Conservation (phyloP, 2,888 invertebrate species). For the Psylliodes chrysocephalus region DNA sequence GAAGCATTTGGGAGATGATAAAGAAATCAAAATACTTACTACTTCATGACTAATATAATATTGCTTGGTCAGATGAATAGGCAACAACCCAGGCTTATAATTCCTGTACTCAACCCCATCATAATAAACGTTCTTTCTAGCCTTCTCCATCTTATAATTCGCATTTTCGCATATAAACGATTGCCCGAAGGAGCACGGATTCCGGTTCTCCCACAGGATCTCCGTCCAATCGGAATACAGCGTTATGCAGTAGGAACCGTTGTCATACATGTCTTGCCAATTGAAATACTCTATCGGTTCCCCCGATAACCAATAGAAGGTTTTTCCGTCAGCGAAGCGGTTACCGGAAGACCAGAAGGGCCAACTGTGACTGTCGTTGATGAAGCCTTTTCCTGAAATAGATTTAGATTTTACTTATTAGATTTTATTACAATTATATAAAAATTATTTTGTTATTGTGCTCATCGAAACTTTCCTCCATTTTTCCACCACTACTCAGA, state of each 20-base stretch:
- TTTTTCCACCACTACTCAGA: too few relatives aligned
- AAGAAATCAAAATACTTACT: neutral
- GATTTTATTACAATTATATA: neutral
- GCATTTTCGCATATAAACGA: slow-evolving; percentile 6
- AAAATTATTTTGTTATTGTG: too few relatives aligned
- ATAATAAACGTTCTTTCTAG: slow-evolving; percentile 3
- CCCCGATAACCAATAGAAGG: slow-evolving; percentile 18
- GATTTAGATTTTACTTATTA: neutral
- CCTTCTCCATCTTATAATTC: neutral
- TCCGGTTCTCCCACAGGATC: slow-evolving; percentile 5
- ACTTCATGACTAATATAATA: slow-evolving; percentile 13
- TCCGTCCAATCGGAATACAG: slow-evolving; percentile 14
- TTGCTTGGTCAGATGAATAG: slow-evolving; percentile 1
- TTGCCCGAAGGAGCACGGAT: slow-evolving; percentile 3
- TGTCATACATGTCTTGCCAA: slow-evolving; percentile 9
- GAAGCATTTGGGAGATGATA: too few relatives aligned
- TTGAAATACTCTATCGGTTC: slow-evolving; percentile 13
- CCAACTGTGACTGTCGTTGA: slow-evolving; percentile 13
- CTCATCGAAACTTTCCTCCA: too few relatives aligned
- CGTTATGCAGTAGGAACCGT: slow-evolving; percentile 8
- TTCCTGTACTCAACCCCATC: slow-evolving; percentile 13
- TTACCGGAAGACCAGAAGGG: slow-evolving; percentile 22
- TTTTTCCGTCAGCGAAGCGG: slow-evolving; percentile 1
- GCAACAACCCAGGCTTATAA: slow-evolving; percentile 6
- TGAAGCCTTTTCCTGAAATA: slow-evolving; percentile 4